Percentiles rank a stretch among this genome's conserved stretches.
These are phyloP conservation scores for Nerophis lumbriciformis DNA, from an alignment of 2,113 vertebrate species.

Conservation along the genomic window DNA sequence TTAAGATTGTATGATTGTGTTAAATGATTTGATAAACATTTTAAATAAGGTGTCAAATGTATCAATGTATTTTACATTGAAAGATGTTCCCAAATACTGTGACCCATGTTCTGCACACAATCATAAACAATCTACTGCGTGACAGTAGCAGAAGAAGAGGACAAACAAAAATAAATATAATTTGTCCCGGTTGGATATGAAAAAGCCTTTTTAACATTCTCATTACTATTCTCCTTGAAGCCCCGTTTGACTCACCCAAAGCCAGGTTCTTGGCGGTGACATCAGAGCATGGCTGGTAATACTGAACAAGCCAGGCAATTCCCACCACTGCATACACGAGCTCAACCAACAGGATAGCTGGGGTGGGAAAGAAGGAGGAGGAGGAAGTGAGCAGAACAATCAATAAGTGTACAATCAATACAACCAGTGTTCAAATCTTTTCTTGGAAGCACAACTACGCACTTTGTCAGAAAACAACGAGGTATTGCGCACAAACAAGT, in stretches of 20 bases:
- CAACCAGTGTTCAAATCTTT: conserved; percentile 10
- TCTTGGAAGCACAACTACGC: background rate
- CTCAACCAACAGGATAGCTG: conserved; percentile 95
- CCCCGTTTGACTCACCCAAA: conserved; percentile 74
- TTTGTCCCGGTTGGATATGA: background rate
- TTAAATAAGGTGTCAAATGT: too few species aligned
- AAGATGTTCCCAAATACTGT: background rate
- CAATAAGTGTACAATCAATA: conserved; percentile 11
- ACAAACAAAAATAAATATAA: background rate
- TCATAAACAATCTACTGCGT: background rate
- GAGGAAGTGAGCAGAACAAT: conserved; percentile 4
- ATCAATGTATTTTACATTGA: too few species aligned
- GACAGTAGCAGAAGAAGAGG: too few species aligned
- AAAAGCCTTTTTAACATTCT: background rate
- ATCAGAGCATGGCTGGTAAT: conserved; percentile 94
- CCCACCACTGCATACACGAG: conserved; percentile 95
- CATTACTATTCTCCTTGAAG: background rate
- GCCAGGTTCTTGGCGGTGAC: conserved; percentile 95
- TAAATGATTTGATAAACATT: too few species aligned
- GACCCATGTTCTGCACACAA: background rate
- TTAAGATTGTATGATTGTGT: too few species aligned
- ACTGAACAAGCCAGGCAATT: conserved; percentile 94
- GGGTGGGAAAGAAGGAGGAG: conserved; percentile 1
- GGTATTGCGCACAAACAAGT: background rate
- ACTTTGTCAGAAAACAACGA: conserved; percentile 3